Base-by-base conservation (phyloP, 1,140 invertebrate genomes). In the Solenopsis fugax region DNA sequence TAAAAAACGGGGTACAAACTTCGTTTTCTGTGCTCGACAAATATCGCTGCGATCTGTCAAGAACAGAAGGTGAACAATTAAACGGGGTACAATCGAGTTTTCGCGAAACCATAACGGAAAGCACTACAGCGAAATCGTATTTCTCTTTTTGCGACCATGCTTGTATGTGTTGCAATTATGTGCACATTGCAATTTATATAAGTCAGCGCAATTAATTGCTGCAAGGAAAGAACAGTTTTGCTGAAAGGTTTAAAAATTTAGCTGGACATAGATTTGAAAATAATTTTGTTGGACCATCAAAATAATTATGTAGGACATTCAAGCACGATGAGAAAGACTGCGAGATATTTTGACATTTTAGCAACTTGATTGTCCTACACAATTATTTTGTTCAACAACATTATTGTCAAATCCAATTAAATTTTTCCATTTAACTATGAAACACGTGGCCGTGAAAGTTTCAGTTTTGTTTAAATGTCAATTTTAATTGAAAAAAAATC, bases 21-120 rank as follows among this genome's bases (percentile, higher is more conserved):
- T 16, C 21, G 77, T 10, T 82, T 58, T 45, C 65, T 54, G 65
- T 12, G 16, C 24, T 21, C 24, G 67, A 72, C 65, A 37, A 82
- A 82, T 72, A 82, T 82, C 78, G 41, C 37, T 16, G 52, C 24
- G 52, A 82, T 72, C 65, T 67, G 84, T 85, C 73, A 78, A 34
- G 10, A 34, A 18, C 48, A 85, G 60, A 18, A 45, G 2, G 10
- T 2, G 58, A 85, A 58, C 72, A 60, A 67, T 76, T 78, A 78
- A 64, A 78, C 48, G 48, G 21, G 37, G 45, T 37, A 34, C 73
- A 80, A 76, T 50, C 54, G 41, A 13, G 18, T 50, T 75, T 75
- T 76, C 56, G 37, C 18, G n/a, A 64, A 85, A 62, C 9, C 16
- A 54, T 73, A 84, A 85, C 13, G 48, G 71, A 60, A 48, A 50